Evolutionary conservation across 2,113 vertebrate genomes (phyloP), one percentile per base, ranked within the genome.

Genomic region (Callorhinus ursinus): DNA sequence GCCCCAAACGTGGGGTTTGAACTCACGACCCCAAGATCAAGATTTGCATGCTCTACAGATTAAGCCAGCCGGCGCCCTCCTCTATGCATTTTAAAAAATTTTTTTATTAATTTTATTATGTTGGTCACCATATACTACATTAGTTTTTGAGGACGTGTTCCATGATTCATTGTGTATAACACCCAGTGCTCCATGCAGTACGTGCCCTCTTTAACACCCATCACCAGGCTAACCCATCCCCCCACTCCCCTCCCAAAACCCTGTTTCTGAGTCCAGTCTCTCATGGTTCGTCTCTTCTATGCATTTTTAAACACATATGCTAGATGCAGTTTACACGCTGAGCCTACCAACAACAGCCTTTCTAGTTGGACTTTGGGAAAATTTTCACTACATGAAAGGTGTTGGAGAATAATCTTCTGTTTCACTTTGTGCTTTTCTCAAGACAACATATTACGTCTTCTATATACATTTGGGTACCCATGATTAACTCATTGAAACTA

Each of bases 401-500:
- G 33, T 96, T 55, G 74, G 46, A 39, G 33, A 59, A n/a, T 65
- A 87, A 39, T 94, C 67, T 61, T 67, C 51, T 71, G 39, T 39
- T 39, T 91, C 51, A 91, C 21, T 55, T 92, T 42, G 63, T 65
- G 90, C 79, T 83, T 57, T 19, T 71, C 53, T 77, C 31, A 16
- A 81, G n/a, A 61, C 67, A 92, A 74, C 14, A 71, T 53, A 71
- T 39, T 63, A 36, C 33, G 46, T 79, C 39, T 82, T 93, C 21
- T 71, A 10, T 9, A 61, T 33, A 80, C 5, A 76, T 13, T 61
- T 76, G 22, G 26, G 16, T 21, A 92, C 5, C 36, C 31, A 31
- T 33, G 53, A 93, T 61, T 84, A 85, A 90, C 24, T 85, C 53
- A 87, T 74, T 96, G n/a, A 90, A 59, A 51, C 15, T 90, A 69